phyloP scores from a whole-genome alignment of 2,888 invertebrate species.

The Timema podura region DNA sequence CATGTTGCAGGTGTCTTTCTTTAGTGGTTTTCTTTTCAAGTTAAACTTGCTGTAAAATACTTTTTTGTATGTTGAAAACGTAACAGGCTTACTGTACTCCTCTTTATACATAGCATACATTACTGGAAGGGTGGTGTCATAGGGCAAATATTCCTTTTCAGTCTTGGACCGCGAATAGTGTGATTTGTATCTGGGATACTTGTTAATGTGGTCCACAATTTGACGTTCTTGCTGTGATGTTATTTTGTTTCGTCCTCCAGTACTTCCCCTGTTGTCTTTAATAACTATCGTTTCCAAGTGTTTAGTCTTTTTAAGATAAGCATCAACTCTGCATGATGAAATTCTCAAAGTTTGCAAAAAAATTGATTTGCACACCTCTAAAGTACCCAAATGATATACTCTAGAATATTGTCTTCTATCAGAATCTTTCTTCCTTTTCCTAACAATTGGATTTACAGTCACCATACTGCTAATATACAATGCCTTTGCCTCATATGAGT shows the following conservation, averaged over 20 bases:
- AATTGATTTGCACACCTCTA: conserved; percentile 9
- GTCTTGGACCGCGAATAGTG: too few relatives aligned
- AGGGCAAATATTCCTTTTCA: too few relatives aligned
- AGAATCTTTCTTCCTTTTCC: not conserved
- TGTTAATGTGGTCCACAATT: too few relatives aligned
- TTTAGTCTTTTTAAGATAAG: not conserved
- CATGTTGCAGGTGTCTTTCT: too few relatives aligned
- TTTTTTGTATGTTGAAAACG: too few relatives aligned
- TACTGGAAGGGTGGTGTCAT: too few relatives aligned
- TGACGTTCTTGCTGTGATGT: not conserved
- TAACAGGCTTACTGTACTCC: too few relatives aligned
- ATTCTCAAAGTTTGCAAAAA: conserved; percentile 1
- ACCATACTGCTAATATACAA: not conserved
- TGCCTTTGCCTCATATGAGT: not conserved
- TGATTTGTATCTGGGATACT: too few relatives aligned
- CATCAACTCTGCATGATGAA: not conserved
- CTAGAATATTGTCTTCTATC: not conserved
- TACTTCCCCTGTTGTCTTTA: not conserved
- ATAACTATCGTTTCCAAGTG: not conserved
- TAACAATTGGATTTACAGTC: not conserved
- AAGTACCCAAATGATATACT: not conserved
- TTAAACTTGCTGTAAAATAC: not conserved
- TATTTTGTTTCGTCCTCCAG: not conserved
- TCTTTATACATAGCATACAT: too few relatives aligned
- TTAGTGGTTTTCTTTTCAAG: too few relatives aligned